Evolutionary conservation across 2,797 vertebrate genomes (phyloP).

Genomic region (Acipenser oxyrinchus): DNA sequence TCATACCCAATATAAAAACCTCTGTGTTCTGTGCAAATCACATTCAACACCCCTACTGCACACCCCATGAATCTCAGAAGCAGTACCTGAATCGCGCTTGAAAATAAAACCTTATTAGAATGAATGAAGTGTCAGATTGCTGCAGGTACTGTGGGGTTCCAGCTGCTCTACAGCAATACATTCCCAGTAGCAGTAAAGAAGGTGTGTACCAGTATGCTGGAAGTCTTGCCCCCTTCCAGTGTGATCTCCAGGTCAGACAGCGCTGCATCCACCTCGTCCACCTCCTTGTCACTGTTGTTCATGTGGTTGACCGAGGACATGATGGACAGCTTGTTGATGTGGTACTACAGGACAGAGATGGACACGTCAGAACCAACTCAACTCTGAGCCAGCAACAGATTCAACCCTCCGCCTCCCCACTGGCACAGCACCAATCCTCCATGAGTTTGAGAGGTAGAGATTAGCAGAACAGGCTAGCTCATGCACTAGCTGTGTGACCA

Average conservation of each 20-base stretch:
- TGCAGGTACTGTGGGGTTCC: too few relatives aligned
- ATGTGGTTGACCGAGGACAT: conserved; percentile 97
- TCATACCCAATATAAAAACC: too few relatives aligned
- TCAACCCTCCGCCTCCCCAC: conserved; percentile 2
- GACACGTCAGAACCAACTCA: too few relatives aligned
- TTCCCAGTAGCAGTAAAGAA: neutral
- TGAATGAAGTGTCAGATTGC: too few relatives aligned
- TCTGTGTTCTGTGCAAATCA: too few relatives aligned
- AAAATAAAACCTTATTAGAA: too few relatives aligned
- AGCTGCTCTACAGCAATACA: too few relatives aligned
- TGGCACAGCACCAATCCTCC: conserved; percentile 18
- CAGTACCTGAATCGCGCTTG: too few relatives aligned
- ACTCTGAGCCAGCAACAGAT: neutral
- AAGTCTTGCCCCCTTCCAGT: conserved; percentile 91
- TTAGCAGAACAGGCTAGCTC: too few relatives aligned
- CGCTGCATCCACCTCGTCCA: conserved; percentile 95
- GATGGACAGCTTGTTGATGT: conserved; percentile 98
- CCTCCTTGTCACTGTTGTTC: conserved; percentile 98
- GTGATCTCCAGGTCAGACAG: conserved; percentile 96
- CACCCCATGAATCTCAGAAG: too few relatives aligned
- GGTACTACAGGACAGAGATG: conserved; percentile 65
- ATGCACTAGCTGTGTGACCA: too few relatives aligned
- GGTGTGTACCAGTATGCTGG: conserved; percentile 77
- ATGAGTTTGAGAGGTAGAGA: neutral
- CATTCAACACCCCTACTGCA: too few relatives aligned